A percentile compares a stretch with the other conserved stretches of the same genome.
These are phyloP conservation scores for Himantopus leucocephalus DNA, from an alignment of 2,113 vertebrate genomes.

Conservation along the genomic window DNA sequence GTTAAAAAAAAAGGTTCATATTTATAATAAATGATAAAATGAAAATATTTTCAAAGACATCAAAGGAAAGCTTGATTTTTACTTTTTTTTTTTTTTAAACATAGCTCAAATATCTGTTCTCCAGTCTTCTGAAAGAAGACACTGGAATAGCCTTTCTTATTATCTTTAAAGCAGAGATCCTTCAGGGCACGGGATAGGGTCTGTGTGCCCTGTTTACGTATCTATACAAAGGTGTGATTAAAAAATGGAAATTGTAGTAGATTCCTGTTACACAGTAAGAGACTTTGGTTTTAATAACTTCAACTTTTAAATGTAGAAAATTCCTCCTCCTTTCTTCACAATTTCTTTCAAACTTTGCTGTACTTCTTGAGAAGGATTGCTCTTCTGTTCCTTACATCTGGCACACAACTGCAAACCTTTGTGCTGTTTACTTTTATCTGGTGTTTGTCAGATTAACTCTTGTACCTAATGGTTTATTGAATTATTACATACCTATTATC, in stretches of 20 bases:
- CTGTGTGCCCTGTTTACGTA: not conserved
- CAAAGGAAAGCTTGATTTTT: not conserved
- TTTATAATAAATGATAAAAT: not conserved
- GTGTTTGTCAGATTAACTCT: not conserved
- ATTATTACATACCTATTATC: not conserved
- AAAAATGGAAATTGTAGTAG: not conserved
- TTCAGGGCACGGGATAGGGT: not conserved
- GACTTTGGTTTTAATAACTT: not conserved
- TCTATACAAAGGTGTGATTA: not conserved
- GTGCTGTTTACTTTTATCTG: not conserved
- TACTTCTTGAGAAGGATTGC: not conserved
- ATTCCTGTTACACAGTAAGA: not conserved
- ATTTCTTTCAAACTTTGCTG: not conserved
- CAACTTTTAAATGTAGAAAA: not conserved
- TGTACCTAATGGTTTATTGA: not conserved
- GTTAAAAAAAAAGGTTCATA: not conserved
- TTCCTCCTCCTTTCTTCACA: not conserved
- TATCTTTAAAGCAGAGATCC: not conserved
- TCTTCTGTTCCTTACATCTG: not conserved
- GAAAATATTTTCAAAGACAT: not conserved
- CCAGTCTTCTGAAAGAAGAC: not conserved
- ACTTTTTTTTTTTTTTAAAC: not conserved
- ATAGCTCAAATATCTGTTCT: not conserved
- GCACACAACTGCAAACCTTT: not conserved
- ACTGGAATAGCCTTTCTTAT: not conserved